phyloP scores from a whole-genome alignment of 2,888 invertebrate genomes.

The Julus scanicus region DNA sequence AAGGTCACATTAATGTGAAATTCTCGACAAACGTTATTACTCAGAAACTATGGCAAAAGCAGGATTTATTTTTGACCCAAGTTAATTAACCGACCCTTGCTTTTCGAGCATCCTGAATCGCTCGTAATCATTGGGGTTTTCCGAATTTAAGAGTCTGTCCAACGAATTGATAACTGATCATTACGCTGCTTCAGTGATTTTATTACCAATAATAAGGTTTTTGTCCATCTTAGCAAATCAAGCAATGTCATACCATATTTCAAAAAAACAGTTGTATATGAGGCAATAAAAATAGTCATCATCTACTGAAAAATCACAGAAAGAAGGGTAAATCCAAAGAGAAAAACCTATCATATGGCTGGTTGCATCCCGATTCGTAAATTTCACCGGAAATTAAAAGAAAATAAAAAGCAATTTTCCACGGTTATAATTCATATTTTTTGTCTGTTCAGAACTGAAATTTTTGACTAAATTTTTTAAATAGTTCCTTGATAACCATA shows the following conservation, averaged over 20 bases:
- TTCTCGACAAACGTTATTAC: background rate
- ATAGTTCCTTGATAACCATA: too few species aligned
- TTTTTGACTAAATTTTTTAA: too few species aligned
- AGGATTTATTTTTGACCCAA: conserved; percentile 41
- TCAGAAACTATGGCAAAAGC: background rate
- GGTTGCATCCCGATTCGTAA: background rate
- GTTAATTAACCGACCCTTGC: conserved; percentile 37
- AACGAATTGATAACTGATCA: conserved; percentile 47
- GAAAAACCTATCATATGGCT: background rate
- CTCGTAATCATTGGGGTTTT: conserved; percentile 15
- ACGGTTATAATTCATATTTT: too few species aligned
- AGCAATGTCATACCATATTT: conserved; percentile 24
- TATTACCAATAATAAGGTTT: conserved; percentile 42
- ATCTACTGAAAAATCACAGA: background rate
- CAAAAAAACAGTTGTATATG: background rate
- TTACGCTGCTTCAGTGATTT: conserved; percentile 43
- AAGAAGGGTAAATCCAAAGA: background rate
- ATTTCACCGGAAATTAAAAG: background rate
- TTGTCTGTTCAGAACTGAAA: too few species aligned
- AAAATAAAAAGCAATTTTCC: background rate
- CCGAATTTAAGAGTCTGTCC: conserved; percentile 24
- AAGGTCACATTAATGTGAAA: background rate
- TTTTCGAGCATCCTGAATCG: background rate
- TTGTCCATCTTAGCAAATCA: conserved; percentile 40
- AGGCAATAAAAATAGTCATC: conserved; percentile 7